Evolutionary conservation across 2,888 invertebrate genomes (phyloP), one percentile per base, ranked within the genome.

Genomic region (Pollenia angustigena): DNA sequence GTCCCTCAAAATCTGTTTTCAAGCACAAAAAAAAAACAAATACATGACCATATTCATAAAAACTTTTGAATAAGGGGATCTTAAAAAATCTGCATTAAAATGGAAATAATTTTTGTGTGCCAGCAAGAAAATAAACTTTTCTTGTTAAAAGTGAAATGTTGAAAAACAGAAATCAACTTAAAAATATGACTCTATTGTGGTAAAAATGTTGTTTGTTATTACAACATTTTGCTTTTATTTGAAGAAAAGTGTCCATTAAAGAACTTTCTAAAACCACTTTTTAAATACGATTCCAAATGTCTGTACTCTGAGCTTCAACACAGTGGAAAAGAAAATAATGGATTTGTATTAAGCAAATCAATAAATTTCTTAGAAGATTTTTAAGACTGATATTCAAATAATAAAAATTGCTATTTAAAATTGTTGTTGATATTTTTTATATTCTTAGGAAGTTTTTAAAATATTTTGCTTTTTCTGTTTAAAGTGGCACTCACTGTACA

Each of bases 281-380:
- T 89, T 89, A 89, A 91, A 90, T 91, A 89, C 89, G 91, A 90
- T 91, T 90, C 90, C 88, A 88, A 88, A 87, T 32, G 32, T 32
- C 6, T 90, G 90, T 88, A 90, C 1, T 8, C 14, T 32, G 6
- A 32, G 8, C 50, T 32, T 32, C 10, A 54, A 16, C 10, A 54
- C 18, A 54, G 54, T 18, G 12, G 11, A 14, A 46, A 64, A 64
- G 23, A 18, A 64, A 46, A 12, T 14, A 14, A 10, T 18, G 23
- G 23, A 2, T 18, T 46, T 12, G 64, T 64, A 23, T 1, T 14
- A 46, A 23, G 18, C 23, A 64, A 64, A 8, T 46, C 18, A 44
- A 46, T 40, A n/a, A 91, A 89, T 90, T 89, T 88, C 83, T 46
- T 8, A 18, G 18, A 4, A 44, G 8, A 44, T 62, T n/a, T 10